Evolutionary conservation across 1,140 invertebrate species (phyloP).

Genomic region (Heliconius hermathena): DNA sequence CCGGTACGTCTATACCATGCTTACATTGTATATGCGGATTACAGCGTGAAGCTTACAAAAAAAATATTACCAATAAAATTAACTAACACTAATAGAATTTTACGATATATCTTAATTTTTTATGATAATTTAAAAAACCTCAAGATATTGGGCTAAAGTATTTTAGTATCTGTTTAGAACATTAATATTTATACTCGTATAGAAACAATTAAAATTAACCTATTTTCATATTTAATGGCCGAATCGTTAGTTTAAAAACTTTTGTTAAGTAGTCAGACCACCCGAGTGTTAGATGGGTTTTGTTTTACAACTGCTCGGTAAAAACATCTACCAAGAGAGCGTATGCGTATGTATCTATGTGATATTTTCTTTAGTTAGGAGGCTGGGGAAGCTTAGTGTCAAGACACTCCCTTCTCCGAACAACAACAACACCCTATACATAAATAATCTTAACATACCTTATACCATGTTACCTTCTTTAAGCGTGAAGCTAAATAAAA

Average conservation of each 20-base stretch:
- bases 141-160: not conserved
- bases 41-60: too few species aligned
- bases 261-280: not conserved
- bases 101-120: not conserved
- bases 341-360: too few species aligned
- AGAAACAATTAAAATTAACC: constrained; percentile 21
- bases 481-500: not conserved
- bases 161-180: constrained; percentile 2
- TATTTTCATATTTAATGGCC: constrained; percentile 6
- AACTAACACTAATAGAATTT: not conserved
- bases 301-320: not conserved
- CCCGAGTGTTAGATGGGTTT: not conserved
- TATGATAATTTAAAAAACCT: not conserved
- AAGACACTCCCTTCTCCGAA: too few species aligned
- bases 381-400: too few species aligned
- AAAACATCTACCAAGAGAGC: too few species aligned
- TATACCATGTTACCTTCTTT: too few species aligned
- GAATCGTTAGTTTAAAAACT: not conserved
- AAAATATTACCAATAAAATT: not conserved
- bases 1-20: too few species aligned
- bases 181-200: not conserved
- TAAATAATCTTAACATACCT: too few species aligned
- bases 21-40: too few species aligned
- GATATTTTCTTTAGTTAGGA: too few species aligned
- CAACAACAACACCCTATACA: too few species aligned